Evolutionary conservation across 2,888 invertebrate genomes (phyloP).

Genomic region (Thymelicus lineola): DNA sequence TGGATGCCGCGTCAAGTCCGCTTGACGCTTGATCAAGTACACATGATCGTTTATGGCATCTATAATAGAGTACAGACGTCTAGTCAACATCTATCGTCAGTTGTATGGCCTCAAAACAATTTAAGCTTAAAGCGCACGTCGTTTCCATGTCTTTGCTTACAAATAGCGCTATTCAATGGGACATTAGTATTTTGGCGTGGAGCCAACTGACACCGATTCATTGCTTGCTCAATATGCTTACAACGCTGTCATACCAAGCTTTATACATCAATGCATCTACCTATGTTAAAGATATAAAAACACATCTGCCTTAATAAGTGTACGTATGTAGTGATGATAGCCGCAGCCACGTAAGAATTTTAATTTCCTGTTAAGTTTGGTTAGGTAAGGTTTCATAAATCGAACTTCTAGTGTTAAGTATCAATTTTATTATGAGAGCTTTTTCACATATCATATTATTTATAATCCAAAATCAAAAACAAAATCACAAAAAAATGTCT

Average conservation of each 20-base stretch:
- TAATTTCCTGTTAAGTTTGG: background rate
- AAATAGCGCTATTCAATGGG: slow-evolving; percentile 82
- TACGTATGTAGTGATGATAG: no score
- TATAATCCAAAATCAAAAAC: no score
- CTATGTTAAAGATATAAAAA: background rate
- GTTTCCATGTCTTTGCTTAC: slow-evolving; percentile 45
- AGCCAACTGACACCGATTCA: slow-evolving; percentile 63
- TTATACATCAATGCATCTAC: background rate
- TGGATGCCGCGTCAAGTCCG: no score
- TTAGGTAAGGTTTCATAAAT: no score
- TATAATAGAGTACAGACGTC: no score
- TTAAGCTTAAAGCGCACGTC: slow-evolving; percentile 25
- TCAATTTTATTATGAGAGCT: no score
- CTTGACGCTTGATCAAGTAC: no score
- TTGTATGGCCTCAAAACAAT: slow-evolving; percentile 31
- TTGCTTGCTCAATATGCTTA: slow-evolving; percentile 46
- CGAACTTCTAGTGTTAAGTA: no score
- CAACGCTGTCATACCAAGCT: background rate
- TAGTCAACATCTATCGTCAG: background rate
- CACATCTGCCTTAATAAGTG: no score
- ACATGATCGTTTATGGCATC: no score
- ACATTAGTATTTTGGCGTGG: slow-evolving; percentile 79
- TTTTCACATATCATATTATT: no score
- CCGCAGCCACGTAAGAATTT: background rate
- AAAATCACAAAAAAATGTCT: no score